Evolutionary conservation across 2,888 invertebrate species (phyloP).

Genomic region (Baccha elongata): DNA sequence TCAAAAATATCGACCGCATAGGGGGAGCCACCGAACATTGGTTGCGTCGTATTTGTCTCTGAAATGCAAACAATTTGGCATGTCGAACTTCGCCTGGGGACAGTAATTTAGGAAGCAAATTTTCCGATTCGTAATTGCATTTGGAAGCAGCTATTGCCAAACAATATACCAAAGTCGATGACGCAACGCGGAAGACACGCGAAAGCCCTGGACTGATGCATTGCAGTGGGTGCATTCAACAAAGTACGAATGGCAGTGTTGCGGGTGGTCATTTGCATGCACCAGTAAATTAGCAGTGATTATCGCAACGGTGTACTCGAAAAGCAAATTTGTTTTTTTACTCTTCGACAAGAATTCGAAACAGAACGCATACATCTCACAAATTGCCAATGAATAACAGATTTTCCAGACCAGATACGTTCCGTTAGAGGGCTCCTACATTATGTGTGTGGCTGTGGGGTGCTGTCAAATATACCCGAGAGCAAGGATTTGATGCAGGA

Average conservation of each 20-base stretch:
- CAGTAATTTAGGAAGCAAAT: slow-evolving; percentile 67
- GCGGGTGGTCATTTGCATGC: slow-evolving; percentile 27
- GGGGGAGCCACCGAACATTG: neutral
- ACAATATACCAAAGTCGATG: slow-evolving; percentile 22
- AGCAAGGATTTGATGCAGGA: neutral
- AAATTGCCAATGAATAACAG: slow-evolving; percentile 68
- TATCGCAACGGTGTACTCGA: slow-evolving; percentile 45
- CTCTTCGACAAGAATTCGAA: slow-evolving; percentile 16
- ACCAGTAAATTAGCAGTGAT: slow-evolving; percentile 52
- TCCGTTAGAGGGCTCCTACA: neutral
- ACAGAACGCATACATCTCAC: slow-evolving; percentile 39
- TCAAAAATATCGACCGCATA: slow-evolving; percentile 46
- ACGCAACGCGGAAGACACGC: slow-evolving; percentile 4
- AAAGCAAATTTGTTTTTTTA: slow-evolving; percentile 52
- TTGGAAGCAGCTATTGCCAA: slow-evolving; percentile 35
- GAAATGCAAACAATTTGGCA: slow-evolving; percentile 43
- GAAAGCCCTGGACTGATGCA: slow-evolving; percentile 15
- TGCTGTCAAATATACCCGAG: slow-evolving; percentile 1
- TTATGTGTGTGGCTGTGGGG: neutral
- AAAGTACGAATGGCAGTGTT: neutral
- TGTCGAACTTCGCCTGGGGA: slow-evolving; percentile 20
- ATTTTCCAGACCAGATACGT: slow-evolving; percentile 52
- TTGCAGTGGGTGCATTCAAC: slow-evolving; percentile 44
- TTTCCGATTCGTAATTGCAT: slow-evolving; percentile 60
- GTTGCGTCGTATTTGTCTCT: slow-evolving; percentile 41